phyloP scores from a whole-genome alignment of 2,113 vertebrate species.

The Protobothrops mucrosquamatus region DNA sequence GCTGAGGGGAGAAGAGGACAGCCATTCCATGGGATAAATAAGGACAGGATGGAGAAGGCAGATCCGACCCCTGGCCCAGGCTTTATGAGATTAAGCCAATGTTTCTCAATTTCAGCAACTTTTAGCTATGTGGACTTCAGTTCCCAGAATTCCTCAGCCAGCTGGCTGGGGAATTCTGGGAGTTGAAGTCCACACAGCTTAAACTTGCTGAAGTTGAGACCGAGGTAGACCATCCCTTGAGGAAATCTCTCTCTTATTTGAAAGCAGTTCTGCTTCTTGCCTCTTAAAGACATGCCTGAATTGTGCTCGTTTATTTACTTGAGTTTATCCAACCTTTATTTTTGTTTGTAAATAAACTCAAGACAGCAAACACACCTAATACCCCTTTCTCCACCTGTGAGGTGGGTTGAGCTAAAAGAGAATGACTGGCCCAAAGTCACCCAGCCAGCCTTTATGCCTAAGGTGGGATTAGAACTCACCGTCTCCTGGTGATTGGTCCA shows the following conservation, averaged over 20 bases:
- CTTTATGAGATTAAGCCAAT: background rate
- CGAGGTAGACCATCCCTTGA: background rate
- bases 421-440: too few relatives aligned
- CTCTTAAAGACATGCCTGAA: background rate
- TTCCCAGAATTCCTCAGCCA: background rate
- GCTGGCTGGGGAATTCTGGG: background rate
- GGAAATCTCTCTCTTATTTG: background rate
- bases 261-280: background rate
- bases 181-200: background rate
- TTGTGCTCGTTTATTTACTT: background rate
- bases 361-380: background rate
- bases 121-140: background rate
- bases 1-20: background rate
- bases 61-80: background rate
- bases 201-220: background rate
- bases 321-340: background rate
- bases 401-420: background rate
- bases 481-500: too few relatives aligned
- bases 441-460: too few relatives aligned
- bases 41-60: background rate
- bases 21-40: background rate
- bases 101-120: background rate
- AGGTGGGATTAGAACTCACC: too few relatives aligned
- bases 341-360: background rate
- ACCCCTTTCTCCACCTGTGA: background rate